phyloP scores from a whole-genome alignment of 2,888 invertebrate genomes.

The Torymus aiolomorphi region DNA sequence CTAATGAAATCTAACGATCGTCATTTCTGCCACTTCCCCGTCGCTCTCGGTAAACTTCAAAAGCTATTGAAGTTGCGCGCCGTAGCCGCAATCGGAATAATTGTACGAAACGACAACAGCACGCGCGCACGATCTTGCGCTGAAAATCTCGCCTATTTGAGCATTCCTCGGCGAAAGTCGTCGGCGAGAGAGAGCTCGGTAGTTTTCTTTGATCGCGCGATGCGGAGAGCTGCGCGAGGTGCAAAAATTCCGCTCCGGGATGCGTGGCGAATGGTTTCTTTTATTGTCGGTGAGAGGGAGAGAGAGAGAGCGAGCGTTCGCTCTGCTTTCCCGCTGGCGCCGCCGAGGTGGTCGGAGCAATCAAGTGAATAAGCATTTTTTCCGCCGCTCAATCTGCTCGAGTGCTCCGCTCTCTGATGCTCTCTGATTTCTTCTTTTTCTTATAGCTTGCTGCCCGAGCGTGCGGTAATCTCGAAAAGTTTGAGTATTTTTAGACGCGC shows the following conservation, averaged over 20 bases:
- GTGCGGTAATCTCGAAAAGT: neutral
- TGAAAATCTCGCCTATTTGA: neutral
- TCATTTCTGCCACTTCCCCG: slow-evolving; percentile 36
- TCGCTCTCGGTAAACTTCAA: slow-evolving; percentile 40
- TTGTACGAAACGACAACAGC: slow-evolving; percentile 21
- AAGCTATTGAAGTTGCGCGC: slow-evolving; percentile 39
- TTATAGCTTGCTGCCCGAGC: neutral
- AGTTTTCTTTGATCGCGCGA: slow-evolving; percentile 9
- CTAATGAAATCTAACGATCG: slow-evolving; percentile 52
- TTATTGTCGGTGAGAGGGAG: neutral
- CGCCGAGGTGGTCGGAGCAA: slow-evolving; percentile 11
- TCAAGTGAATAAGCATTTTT: slow-evolving; percentile 30
- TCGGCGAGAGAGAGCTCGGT: neutral
- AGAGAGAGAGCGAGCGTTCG: neutral
- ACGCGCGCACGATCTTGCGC: neutral
- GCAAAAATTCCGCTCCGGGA: slow-evolving; percentile 12
- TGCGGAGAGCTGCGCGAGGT: neutral
- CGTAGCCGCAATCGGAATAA: slow-evolving; percentile 21
- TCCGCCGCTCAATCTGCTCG: neutral
- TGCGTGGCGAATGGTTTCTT: neutral
- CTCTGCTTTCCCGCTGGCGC: slow-evolving; percentile 24
- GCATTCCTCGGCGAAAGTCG: neutral
- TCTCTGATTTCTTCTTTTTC: neutral
- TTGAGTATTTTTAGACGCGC: neutral
- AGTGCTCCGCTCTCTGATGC: neutral